A percentile compares a stretch with the other conserved stretches of the same genome.
These are phyloP conservation scores for Phrynocephalus vlangalii DNA, from an alignment of 2,797 vertebrate genomes.

Conservation along the genomic window DNA sequence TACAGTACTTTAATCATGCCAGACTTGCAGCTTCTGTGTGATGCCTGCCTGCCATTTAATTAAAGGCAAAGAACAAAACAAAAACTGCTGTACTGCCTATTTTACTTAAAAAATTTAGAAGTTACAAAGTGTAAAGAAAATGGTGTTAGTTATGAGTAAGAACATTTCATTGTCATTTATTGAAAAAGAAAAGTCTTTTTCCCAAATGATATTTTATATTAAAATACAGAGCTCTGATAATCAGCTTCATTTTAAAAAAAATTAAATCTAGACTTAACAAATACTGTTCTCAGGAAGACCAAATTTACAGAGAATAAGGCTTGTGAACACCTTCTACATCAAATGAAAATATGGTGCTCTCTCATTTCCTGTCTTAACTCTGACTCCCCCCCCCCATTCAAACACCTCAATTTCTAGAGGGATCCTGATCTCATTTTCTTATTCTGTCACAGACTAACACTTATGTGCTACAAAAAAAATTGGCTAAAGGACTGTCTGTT, in stretches of 20 bases:
- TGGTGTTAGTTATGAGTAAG: not conserved
- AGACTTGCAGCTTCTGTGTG: not conserved
- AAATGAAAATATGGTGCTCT: not conserved
- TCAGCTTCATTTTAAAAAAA: not conserved
- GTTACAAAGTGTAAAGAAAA: not conserved
- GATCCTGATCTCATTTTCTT: slow-evolving; percentile 13
- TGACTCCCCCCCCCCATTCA: not conserved
- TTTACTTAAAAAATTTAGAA: not conserved
- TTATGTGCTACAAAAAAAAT: slow-evolving; percentile 9
- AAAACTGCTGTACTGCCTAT: not conserved
- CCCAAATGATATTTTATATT: not conserved
- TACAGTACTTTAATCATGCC: not conserved
- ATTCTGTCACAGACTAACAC: not conserved
- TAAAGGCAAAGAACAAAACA: not conserved
- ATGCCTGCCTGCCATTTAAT: not conserved
- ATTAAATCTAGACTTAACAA: not conserved
- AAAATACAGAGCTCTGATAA: not conserved
- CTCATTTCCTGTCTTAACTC: not conserved
- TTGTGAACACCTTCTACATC: not conserved
- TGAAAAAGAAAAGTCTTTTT: not conserved
- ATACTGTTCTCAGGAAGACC: not conserved
- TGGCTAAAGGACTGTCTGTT: not conserved
- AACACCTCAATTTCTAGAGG: slow-evolving; percentile 25
- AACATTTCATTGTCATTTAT: not conserved
- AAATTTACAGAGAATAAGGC: not conserved